Evolutionary conservation across 2,113 vertebrate genomes (phyloP), one percentile per base, ranked within the genome.

Genomic region (Embiotoca jacksoni): DNA sequence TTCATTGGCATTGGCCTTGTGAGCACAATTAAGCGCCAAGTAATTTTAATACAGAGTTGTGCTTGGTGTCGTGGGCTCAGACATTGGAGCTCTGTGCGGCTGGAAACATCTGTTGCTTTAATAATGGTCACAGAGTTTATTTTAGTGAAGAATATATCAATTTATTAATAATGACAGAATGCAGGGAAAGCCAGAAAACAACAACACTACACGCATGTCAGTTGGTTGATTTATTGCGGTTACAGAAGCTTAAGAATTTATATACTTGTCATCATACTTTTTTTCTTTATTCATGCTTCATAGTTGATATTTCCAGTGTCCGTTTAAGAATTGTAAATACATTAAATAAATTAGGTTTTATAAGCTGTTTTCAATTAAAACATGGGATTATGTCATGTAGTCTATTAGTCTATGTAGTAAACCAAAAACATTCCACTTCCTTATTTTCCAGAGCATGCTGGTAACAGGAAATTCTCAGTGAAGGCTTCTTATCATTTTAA

Each of bases 161-260:
- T 14, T 69, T 65, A 36, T 31, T 47, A 39, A 59, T 37, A 33
- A 49, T 75, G 23, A 6, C 15, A 47, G 9, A 57, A 37, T 54
- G 36, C 7, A 36, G 14, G n/a, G n/a, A 62, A 11, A 58, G 46
- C 63, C 67, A 23, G 36, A 61, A 3, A 33, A 63, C 44, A 63
- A 68, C 58, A 7, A 61, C 7, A 23, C 6, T 7, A 37, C 15
- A 53, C 55, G 44, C 1, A 62, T 56, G 44, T 30, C 13, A 61
- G 23, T 63, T 69, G 78, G 16, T 35, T 53, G 3, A 72, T 89
- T 91, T 90, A 88, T 87, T 91, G 23, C 0, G 6, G 16, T 14
- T 60, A 16, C 16, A 59, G 46, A 8, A 55, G 5, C 8, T 13
- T 55, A 2, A 60, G 54, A 47, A n/a, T 54, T 50, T 69, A 71